Conservation (phyloP, 2,888 invertebrate species). For the Clanis bilineata region DNA sequence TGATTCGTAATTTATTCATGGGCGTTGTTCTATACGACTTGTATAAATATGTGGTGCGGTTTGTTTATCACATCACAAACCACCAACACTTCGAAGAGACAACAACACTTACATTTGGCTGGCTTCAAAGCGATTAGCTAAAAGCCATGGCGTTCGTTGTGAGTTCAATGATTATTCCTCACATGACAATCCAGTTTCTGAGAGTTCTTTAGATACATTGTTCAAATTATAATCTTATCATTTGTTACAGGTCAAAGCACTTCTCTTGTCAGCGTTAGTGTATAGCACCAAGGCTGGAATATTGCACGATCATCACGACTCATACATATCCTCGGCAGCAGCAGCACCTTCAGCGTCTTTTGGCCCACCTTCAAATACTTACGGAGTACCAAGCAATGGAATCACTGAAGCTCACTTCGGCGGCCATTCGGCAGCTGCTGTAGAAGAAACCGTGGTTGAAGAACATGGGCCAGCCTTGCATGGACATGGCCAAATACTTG, state of each 20-base stretch:
- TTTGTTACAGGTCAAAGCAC: slow-evolving; percentile 67
- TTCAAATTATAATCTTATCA: slow-evolving; percentile 13
- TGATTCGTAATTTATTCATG: slow-evolving; percentile 61
- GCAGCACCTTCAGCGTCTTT: slow-evolving; percentile 66
- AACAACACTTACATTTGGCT: slow-evolving; percentile 65
- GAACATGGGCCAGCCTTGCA: slow-evolving; percentile 26
- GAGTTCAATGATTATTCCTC: slow-evolving; percentile 45
- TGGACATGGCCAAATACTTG: slow-evolving; percentile 12
- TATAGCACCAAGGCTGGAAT: slow-evolving; percentile 61
- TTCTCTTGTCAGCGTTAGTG: slow-evolving; percentile 62
- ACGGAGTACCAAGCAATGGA: slow-evolving; percentile 45
- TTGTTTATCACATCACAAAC: slow-evolving; percentile 66
- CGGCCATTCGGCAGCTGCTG: slow-evolving; percentile 21
- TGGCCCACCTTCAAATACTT: slow-evolving; percentile 60
- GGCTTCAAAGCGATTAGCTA: slow-evolving; percentile 79
- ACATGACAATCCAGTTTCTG: slow-evolving; percentile 2
- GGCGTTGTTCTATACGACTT: slow-evolving; percentile 59
- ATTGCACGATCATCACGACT: slow-evolving; percentile 55
- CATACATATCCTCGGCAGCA: slow-evolving; percentile 60
- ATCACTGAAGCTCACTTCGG: slow-evolving; percentile 25
- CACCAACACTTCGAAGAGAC: slow-evolving; percentile 64
- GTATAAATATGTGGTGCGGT: slow-evolving; percentile 73
- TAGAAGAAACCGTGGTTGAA: slow-evolving; percentile 34
- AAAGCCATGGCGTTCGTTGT: slow-evolving; percentile 79
- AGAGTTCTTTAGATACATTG: not conserved